Evolutionary conservation across 2,113 vertebrate species (phyloP).

Genomic region (Symphodus melops): DNA sequence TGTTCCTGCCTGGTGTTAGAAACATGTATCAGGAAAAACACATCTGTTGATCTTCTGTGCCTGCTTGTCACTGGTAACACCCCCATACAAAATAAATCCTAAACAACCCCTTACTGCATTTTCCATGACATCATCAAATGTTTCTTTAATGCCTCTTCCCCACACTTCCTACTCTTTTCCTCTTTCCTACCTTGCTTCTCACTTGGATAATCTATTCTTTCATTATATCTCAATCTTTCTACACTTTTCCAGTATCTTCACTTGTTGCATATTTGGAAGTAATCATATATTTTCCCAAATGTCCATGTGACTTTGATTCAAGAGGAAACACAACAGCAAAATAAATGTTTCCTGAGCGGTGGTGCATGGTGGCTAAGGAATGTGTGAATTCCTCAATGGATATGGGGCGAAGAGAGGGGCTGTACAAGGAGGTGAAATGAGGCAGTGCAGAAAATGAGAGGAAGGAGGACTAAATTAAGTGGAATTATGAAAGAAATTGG

Average conservation of each 20-base stretch:
- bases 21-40: constrained; percentile 26
- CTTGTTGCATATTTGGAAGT: constrained; percentile 29
- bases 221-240: constrained; percentile 15
- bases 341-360: constrained; percentile 62
- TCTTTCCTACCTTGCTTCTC: background rate
- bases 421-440: background rate
- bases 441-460: background rate
- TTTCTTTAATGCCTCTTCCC: constrained; percentile 28
- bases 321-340: constrained; percentile 32
- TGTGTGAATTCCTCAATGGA: constrained; percentile 59
- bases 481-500: background rate
- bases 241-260: background rate
- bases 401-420: constrained; percentile 28
- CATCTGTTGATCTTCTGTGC: constrained; percentile 31
- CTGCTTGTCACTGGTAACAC: constrained; percentile 5
- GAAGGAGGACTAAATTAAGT: background rate
- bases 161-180: background rate
- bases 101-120: constrained; percentile 32
- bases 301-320: constrained; percentile 26
- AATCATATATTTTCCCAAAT: constrained; percentile 33
- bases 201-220: background rate
- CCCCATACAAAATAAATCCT: constrained; percentile 30
- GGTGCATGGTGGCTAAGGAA: constrained; percentile 53
- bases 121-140: constrained; percentile 68
- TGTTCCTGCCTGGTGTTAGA: constrained; percentile 25